Evolutionary conservation across 1,140 invertebrate species (phyloP).

Genomic region (Anastrepha ludens): DNA sequence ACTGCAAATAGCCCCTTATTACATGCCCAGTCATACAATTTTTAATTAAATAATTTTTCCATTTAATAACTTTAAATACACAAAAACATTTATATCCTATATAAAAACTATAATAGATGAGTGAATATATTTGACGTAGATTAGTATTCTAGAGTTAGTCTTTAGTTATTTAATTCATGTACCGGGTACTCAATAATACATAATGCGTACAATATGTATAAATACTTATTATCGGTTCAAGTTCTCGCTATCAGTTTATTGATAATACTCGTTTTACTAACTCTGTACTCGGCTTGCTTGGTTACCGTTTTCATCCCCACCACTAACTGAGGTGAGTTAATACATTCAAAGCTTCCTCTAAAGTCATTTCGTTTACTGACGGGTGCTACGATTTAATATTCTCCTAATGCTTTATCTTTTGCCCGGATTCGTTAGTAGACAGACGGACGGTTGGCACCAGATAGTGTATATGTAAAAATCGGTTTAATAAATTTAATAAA

Average conservation of each 20-base stretch:
- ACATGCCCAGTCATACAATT: no score
- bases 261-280: not conserved
- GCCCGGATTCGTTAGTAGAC: constrained; percentile 4
- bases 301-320: not conserved
- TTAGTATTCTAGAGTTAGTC: no score
- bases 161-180: no score
- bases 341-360: constrained; percentile 1
- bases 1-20: no score
- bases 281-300: not conserved
- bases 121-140: no score
- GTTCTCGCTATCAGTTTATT: not conserved
- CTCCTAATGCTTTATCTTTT: constrained; percentile 26
- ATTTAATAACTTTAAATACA: no score
- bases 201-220: no score
- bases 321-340: constrained; percentile 41
- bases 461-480: constrained; percentile 3
- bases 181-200: no score
- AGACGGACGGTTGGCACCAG: constrained; percentile 37
- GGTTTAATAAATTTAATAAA: not conserved
- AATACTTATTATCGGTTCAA: no score
- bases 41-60: no score
- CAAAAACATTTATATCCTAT: no score
- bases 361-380: not conserved
- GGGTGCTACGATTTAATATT: constrained; percentile 19
- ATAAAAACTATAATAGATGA: no score